Evolutionary conservation across 2,797 vertebrate species (phyloP), one percentile per base, ranked within the genome.

Genomic region (Acrossocheilus wenchowensis): DNA sequence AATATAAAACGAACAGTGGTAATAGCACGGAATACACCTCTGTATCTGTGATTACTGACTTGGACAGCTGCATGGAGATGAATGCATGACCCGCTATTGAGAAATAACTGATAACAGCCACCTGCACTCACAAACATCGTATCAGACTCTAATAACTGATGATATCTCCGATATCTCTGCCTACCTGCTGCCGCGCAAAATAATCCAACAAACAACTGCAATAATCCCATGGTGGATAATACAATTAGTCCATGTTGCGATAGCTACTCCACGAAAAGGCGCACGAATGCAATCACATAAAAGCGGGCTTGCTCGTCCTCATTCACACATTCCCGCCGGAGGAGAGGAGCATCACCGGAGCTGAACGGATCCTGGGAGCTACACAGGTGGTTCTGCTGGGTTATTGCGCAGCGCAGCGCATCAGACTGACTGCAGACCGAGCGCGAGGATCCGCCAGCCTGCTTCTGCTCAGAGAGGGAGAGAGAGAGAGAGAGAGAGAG

Each of bases 201-300:
- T 90, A 93, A 86, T 93, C 93, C 91, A 92, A 95, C 81, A 93
- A 93, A 94, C 87, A 95, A 90, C 93, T 93, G 93, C 92, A 93
- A 92, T 93, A 96, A 94, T 93, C 93, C 95, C 96, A 96, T 96
- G 83, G 87, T 94, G 93, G 92, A 90, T 66, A 30, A 34, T 41
- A 78, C 89, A 90, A 94, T 95, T 93, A 96, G 95, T 95, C 95
- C 95, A 96, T 96, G 91, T 93, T 96, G 93, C 94, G 90, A 62
- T 92, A 26, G 60, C 60, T 26, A 90, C 92, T 93, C 92, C 94
- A 94, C 89, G 83, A 86, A 90, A 90, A 93, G 90, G 88, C 84
- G 68, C 87, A 88, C 64, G 88, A 88, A 85, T 90, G 91, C 90
- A 91, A 82, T 92, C 91, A 92, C 92, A 92, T 88, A 88, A 81